Conservation (phyloP, 2,797 vertebrate species). For the Ptychobarbus kaznakovi region DNA sequence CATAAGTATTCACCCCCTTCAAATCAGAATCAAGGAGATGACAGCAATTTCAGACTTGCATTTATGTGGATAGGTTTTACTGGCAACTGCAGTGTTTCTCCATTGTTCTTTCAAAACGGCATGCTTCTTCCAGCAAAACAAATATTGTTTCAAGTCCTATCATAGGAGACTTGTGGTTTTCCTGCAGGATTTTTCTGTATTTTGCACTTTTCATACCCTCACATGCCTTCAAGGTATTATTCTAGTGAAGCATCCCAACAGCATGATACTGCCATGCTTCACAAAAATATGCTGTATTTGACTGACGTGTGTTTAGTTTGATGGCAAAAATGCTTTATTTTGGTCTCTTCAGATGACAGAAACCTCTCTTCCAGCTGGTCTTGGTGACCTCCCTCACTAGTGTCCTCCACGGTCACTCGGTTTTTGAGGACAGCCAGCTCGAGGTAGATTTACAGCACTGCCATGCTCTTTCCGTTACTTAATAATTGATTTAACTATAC, state of each 20-base stretch:
- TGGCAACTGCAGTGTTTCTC: neutral
- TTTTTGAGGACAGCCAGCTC: slow-evolving; percentile 21
- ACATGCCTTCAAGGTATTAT: neutral
- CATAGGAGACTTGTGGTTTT: neutral
- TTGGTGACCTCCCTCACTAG: neutral
- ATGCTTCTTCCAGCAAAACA: neutral
- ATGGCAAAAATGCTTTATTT: neutral
- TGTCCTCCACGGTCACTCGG: neutral
- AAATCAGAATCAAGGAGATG: neutral
- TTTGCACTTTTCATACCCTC: neutral
- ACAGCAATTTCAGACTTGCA: neutral
- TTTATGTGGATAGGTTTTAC: neutral
- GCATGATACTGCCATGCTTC: neutral
- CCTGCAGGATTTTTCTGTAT: neutral
- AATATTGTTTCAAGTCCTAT: neutral
- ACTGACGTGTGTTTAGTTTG: neutral
- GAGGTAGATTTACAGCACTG: slow-evolving; percentile 21
- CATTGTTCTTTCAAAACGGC: too few relatives aligned
- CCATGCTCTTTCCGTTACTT: slow-evolving; percentile 24
- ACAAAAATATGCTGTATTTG: neutral
- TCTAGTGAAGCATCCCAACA: neutral
- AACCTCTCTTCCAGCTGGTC: neutral
- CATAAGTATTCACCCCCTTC: neutral
- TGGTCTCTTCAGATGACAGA: neutral
- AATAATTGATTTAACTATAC: slow-evolving; percentile 31